Base-by-base conservation (phyloP, 2,888 invertebrate genomes). In the Eucera pruinosa region DNA sequence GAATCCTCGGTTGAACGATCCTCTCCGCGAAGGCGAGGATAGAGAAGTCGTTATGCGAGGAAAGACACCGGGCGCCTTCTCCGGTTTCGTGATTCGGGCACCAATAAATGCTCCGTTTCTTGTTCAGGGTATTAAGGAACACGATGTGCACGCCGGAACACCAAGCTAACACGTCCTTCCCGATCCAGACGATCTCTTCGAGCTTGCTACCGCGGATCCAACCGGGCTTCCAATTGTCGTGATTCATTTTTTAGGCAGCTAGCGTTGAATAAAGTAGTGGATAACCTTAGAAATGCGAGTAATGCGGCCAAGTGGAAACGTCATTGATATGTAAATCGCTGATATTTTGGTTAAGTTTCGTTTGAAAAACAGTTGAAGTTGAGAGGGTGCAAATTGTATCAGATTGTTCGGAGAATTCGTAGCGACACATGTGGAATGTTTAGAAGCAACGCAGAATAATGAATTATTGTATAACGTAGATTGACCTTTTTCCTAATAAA, bases 11-110 rank as follows among this genome's bases (percentile, higher is more conserved):
- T 0, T 93, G 91, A 78, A 93, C 93, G 84, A 95, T 95, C 9
- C 95, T 94, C 88, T 96, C 96, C 0, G 95, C 95, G 87, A 96
- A 95, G 0, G 89, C 90, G 33, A 91, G 82, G 3, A 91, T 25
- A 15, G 93, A 86, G 2, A 94, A 92, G 4, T 43, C 83, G 0
- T 13, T 20, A 60, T 91, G 89, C n/a, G 88, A 85, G 0, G 91
- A 86, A 2, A 92, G 66, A n/a, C 89, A 89, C 2, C 74, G 84
- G 0, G 83, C 89, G 13, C 92, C 92, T 13, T 89, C 89, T 7
- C 86, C 86, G 5, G 71, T 78, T 2, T 79, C 84, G 0, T 64
- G 48, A n/a, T 80, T 80, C n/a, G 77, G 82, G 60, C 84, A 87
- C 82, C 85, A 86, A 18, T 71, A 78, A 15, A 88, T 15, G 20